A percentile compares a stretch with the other conserved stretches of the same genome.
Conservation (phyloP, 2,797 vertebrate genomes). For the Danio albolineatus region DNA sequence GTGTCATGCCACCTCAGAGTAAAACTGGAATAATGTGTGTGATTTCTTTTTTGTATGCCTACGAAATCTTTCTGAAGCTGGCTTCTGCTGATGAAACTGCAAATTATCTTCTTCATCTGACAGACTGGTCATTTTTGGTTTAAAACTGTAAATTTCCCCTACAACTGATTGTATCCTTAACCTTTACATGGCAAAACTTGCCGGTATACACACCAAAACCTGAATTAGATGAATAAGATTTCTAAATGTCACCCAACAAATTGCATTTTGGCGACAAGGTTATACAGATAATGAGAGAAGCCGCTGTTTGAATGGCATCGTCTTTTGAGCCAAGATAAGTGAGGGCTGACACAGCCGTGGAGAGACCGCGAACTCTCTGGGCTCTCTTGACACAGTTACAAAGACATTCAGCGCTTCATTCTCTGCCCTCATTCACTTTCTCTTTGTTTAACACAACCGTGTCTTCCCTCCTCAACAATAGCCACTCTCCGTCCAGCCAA, state of each 20-base stretch:
- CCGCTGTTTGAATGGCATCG: conserved; percentile 71
- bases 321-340: conserved; percentile 71
- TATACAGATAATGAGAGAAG: conserved; percentile 61
- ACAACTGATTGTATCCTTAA: not conserved
- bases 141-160: no score
- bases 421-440: conserved; percentile 67
- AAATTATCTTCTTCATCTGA: no score
- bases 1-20: no score
- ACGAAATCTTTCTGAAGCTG: no score
- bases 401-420: conserved; percentile 71
- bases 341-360: conserved; percentile 65
- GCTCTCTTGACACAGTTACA: conserved; percentile 77
- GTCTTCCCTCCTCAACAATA: conserved; percentile 69
- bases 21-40: no score
- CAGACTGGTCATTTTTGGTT: no score
- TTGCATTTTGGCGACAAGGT: conserved; percentile 33
- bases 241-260: conserved; percentile 20
- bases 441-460: conserved; percentile 77
- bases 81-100: no score
- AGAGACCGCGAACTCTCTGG: conserved; percentile 72
- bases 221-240: conserved; percentile 34
- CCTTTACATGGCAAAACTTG: conserved; percentile 6
- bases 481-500: conserved; percentile 64
- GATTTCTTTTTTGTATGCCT: no score
- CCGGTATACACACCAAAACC: conserved; percentile 49